Conservation (phyloP, 2,113 vertebrate species). For the Bubo bubo region DNA sequence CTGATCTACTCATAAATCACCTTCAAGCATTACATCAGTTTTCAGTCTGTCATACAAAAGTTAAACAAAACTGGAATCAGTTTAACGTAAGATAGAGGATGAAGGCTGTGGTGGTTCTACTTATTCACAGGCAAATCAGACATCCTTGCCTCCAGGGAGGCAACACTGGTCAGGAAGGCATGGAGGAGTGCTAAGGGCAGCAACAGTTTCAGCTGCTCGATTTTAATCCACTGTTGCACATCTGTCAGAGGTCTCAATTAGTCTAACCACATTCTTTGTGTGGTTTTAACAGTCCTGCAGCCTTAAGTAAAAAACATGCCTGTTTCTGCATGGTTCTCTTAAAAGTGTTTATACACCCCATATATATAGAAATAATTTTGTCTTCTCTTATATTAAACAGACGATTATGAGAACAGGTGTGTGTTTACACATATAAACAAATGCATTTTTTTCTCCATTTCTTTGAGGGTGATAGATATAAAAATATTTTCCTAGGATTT, state of each 20-base stretch:
- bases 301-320: background rate
- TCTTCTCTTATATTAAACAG: background rate
- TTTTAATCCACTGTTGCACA: background rate
- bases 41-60: background rate
- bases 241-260: background rate
- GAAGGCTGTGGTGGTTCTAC: background rate
- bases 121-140: background rate
- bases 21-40: background rate
- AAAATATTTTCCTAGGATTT: background rate
- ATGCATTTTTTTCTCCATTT: background rate
- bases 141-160: background rate
- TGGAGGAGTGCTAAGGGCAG: background rate
- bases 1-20: background rate
- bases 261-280: background rate
- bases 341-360: background rate
- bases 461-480: background rate
- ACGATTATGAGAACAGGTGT: background rate
- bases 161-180: background rate
- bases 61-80: background rate
- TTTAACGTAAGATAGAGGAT: background rate
- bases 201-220: accelerated
- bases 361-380: background rate
- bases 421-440: background rate
- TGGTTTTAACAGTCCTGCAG: background rate
- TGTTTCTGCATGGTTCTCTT: background rate